Evolutionary conservation across 2,888 invertebrate genomes (phyloP), one percentile per base, ranked within the genome.

Genomic region (Pyrgus malvae): DNA sequence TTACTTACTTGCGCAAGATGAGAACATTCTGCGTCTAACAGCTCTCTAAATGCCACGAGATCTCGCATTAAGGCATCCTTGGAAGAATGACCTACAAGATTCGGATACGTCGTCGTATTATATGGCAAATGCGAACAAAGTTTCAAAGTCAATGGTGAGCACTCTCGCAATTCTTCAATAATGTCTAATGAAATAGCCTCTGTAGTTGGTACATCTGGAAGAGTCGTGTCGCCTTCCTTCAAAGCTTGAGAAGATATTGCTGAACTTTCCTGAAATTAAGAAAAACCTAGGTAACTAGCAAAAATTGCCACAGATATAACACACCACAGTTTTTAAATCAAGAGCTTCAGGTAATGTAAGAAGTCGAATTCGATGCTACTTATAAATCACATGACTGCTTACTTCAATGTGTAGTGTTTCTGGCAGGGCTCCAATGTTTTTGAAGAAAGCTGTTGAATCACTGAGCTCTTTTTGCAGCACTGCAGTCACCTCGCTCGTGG

Each of bases 21-120:
- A 68, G 96, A 97, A 77, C 98, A 98, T 80, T 97, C 97, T 0
- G 96, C 96, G 75, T 97, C 97, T 5, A 97, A 94, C n/a, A 97
- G 84, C 76, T 95, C 96, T 57, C 96, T 93, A 74, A 95, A 97
- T 0, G 95, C 92, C 41, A 97, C 96, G 14, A 97, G 92, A 75
- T 97, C 95, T 33, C 93, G 72, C 62, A 86, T 67, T 35, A 97
- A 92, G 35, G 94, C 94, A 19, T 92, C 91, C 37, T 90, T 76
- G 1, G 91, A 91, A 42, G 82, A 79, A 66, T 96, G 95, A 0
- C 94, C 94, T 51, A 95, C 91, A 9, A 95, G 82, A 78, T 97
- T 97, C 0, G 97, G 97, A 76, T 95, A 97, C 0, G 96, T 94
- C 0, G 97, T 97, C 7, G 91, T 76, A 72, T 97, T 97, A 80